Conservation (phyloP, 2,888 invertebrate species). For the Leptinotarsa tumamoca region DNA sequence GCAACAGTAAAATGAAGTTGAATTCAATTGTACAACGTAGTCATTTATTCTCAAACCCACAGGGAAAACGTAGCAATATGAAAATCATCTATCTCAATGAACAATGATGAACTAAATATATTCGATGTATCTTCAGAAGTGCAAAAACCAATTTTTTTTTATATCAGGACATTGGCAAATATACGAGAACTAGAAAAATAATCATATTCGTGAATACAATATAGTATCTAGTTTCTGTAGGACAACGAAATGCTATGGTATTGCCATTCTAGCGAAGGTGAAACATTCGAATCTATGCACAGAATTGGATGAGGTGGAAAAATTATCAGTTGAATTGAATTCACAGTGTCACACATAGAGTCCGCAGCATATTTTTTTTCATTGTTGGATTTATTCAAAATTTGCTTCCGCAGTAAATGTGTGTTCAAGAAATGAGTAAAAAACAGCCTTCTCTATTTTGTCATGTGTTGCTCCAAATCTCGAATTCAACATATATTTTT, state of each 20-base stretch:
- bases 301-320: background rate
- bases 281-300: background rate
- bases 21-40: too few relatives aligned
- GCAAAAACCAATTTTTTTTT: background rate
- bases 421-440: too few relatives aligned
- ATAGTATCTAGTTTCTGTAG: background rate
- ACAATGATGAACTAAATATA: background rate
- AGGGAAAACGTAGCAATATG: background rate
- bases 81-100: background rate
- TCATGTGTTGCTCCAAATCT: too few relatives aligned
- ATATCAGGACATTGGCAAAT: background rate
- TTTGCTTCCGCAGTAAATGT: too few relatives aligned
- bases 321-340: background rate
- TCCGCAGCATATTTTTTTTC: too few relatives aligned
- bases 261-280: background rate
- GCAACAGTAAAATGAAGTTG: too few relatives aligned
- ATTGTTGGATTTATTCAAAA: too few relatives aligned
- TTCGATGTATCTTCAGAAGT: background rate
- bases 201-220: background rate
- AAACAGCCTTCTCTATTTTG: too few relatives aligned
- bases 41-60: background rate
- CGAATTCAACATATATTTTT: too few relatives aligned
- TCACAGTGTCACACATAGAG: too few relatives aligned
- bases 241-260: background rate
- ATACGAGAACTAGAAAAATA: background rate